Evolutionary conservation across 2,888 invertebrate genomes (phyloP).

Genomic region (Ischnus inquisitorius): DNA sequence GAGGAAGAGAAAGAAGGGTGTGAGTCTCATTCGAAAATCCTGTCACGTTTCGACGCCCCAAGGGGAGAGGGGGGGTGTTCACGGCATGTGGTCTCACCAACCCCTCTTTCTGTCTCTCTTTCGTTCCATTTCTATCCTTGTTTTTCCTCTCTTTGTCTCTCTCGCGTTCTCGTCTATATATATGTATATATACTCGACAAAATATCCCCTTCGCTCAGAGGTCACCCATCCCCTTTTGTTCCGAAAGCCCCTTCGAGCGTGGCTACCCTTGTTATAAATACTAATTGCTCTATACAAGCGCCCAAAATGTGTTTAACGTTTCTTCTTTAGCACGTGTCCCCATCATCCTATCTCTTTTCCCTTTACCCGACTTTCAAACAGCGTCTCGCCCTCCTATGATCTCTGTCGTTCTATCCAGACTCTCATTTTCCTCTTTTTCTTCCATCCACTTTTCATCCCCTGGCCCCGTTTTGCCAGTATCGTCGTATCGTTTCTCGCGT

Average conservation of each 20-base stretch:
- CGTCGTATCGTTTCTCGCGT: neutral
- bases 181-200: constrained; percentile 50
- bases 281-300: constrained; percentile 83
- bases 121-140: constrained; percentile 53
- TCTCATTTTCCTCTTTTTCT: constrained; percentile 22
- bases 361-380: neutral
- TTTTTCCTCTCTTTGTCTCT: constrained; percentile 67
- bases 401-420: neutral
- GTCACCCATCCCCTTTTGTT: constrained; percentile 31
- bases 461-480: neutral
- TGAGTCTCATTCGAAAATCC: constrained; percentile 76
- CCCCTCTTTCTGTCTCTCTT: constrained; percentile 66
- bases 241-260: constrained; percentile 67
- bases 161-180: constrained; percentile 46
- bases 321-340: constrained; percentile 75
- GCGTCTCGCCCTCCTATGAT: constrained; percentile 1
- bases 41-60: constrained; percentile 79
- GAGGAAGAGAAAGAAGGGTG: constrained; percentile 49
- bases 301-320: constrained; percentile 80
- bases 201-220: constrained; percentile 52
- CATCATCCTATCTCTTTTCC: constrained; percentile 4
- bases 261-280: constrained; percentile 81
- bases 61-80: constrained; percentile 73
- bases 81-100: constrained; percentile 81
- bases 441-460: constrained; percentile 6